Percentiles rank a stretch among this genome's conserved stretches.
phyloP scores from a whole-genome alignment of 2,113 vertebrate species.

The Melanerpes formicivorus region DNA sequence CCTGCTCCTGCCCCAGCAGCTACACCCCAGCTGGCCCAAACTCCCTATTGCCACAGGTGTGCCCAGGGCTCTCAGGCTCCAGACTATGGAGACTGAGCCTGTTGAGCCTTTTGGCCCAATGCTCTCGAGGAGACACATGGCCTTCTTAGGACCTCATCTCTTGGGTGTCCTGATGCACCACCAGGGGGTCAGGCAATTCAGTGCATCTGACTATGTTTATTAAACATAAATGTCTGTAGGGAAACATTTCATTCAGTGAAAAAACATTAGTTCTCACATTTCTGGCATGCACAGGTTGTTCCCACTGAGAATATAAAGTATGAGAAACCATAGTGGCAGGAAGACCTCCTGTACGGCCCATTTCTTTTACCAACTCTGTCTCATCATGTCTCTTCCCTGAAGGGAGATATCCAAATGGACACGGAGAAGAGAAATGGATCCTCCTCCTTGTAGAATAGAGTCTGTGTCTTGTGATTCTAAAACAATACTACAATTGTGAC shows the following conservation, averaged over 20 bases:
- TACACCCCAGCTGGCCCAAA: not conserved
- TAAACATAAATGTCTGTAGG: not conserved
- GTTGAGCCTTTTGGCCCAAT: fast-evolving
- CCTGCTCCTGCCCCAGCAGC: not conserved
- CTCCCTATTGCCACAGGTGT: not conserved
- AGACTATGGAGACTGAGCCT: not conserved
- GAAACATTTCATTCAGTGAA: not conserved
- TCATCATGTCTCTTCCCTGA: not conserved
- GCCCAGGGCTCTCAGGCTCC: not conserved
- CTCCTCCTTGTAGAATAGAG: not conserved
- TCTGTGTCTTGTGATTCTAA: not conserved
- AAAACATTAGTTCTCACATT: not conserved
- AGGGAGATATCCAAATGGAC: not conserved
- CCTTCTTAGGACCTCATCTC: not conserved
- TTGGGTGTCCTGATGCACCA: not conserved
- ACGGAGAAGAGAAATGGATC: not conserved
- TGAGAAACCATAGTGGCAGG: not conserved
- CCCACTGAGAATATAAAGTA: not conserved
- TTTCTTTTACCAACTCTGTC: not conserved
- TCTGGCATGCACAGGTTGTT: not conserved
- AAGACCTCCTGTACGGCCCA: not conserved
- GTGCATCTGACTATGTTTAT: not conserved
- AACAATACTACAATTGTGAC: not conserved
- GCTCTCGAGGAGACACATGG: not conserved
- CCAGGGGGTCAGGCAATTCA: not conserved